Evolutionary conservation across 2,797 vertebrate species (phyloP).

Genomic region (Taenioides sp.): DNA sequence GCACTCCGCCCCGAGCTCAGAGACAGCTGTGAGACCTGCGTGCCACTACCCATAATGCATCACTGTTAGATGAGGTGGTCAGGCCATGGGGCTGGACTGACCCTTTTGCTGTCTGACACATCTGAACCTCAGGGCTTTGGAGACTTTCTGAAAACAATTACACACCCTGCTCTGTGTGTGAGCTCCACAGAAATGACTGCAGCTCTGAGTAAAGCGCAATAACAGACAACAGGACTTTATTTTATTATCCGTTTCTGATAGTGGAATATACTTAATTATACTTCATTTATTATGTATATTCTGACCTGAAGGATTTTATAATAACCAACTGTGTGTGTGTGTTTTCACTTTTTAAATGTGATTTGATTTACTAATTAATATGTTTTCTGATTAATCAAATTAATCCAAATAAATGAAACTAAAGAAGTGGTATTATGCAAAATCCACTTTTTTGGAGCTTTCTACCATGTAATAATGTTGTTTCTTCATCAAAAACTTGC

Average conservation of each 20-base stretch:
- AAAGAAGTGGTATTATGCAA: too few relatives aligned
- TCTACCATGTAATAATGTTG: too few relatives aligned
- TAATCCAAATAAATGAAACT: too few relatives aligned
- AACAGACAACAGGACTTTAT: slow-evolving; percentile 1
- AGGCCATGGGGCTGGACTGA: slow-evolving; percentile 47
- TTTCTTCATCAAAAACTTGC: too few relatives aligned
- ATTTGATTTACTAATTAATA: too few relatives aligned
- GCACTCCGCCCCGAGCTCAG: slow-evolving; percentile 38
- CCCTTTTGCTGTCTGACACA: slow-evolving; percentile 40
- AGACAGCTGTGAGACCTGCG: slow-evolving; percentile 52
- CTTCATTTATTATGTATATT: too few relatives aligned
- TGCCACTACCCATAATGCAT: slow-evolving; percentile 68
- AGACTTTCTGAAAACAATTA: slow-evolving; percentile 18
- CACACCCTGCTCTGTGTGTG: not conserved
- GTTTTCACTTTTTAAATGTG: too few relatives aligned
- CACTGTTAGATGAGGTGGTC: slow-evolving; percentile 56
- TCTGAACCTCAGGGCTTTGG: slow-evolving; percentile 22
- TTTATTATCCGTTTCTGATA: not conserved
- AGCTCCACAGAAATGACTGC: slow-evolving; percentile 6
- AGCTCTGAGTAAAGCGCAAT: not conserved
- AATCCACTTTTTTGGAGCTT: too few relatives aligned
- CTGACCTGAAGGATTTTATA: too few relatives aligned
- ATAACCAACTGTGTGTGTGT: too few relatives aligned
- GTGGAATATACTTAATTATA: too few relatives aligned
- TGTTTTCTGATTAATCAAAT: too few relatives aligned